Percentiles rank a stretch among this genome's conserved stretches.
These are phyloP conservation scores for Buphagus erythrorhynchus DNA, from an alignment of 2,797 vertebrate genomes.

Conservation along the genomic window DNA sequence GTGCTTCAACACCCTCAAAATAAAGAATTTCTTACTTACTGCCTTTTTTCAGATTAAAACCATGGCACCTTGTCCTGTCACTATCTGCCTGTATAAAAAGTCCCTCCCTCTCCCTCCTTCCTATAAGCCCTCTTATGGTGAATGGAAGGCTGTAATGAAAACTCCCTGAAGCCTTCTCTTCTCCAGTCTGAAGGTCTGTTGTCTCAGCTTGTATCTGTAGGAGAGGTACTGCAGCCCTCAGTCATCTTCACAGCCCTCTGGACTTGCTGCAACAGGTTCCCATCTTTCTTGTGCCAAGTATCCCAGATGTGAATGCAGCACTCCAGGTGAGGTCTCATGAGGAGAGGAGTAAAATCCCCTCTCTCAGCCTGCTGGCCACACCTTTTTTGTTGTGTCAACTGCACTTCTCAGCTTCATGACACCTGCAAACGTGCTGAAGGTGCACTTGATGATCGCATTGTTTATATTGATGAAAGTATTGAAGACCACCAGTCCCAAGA, in stretches of 20 bases:
- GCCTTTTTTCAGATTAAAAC: not conserved
- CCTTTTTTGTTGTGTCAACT: not conserved
- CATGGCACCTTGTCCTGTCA: not conserved
- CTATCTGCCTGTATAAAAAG: not conserved
- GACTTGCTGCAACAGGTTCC: not conserved
- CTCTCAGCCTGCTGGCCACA: fast-evolving
- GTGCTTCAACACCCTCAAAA: not conserved
- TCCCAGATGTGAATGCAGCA: not conserved
- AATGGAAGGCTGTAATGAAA: not conserved
- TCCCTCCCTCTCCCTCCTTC: not conserved
- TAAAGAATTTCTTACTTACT: not conserved
- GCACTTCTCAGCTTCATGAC: not conserved
- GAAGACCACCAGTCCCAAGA: not conserved
- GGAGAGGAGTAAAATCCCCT: not conserved
- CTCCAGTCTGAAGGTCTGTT: not conserved
- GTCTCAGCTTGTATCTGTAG: not conserved
- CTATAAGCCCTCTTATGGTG: no score
- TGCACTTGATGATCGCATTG: not conserved
- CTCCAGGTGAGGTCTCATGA: not conserved
- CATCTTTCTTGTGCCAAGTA: not conserved
- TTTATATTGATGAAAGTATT: not conserved
- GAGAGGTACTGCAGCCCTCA: not conserved
- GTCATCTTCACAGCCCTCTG: not conserved
- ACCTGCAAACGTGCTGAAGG: not conserved
- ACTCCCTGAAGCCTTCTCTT: not conserved